A percentile compares a stretch with the other conserved stretches of the same genome.
Evolutionary conservation across 2,888 invertebrate species (phyloP).

Genomic region (Itoplectis maculator): DNA sequence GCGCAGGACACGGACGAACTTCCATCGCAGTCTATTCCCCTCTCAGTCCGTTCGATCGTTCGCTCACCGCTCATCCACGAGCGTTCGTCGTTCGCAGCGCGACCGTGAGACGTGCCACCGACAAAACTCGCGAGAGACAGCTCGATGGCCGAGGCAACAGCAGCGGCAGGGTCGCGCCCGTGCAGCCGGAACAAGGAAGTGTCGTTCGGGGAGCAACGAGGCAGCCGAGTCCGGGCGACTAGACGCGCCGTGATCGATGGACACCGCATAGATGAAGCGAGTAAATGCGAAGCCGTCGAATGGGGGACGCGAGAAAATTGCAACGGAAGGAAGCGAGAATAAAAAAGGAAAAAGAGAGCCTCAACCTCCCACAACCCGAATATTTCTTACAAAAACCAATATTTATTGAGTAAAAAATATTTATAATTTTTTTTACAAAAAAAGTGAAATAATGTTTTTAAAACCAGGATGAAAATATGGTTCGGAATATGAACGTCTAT

Average conservation of each 20-base stretch:
- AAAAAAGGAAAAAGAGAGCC: neutral
- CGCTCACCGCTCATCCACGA: neutral
- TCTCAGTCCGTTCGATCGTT: neutral
- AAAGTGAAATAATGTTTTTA: too few species aligned
- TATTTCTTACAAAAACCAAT: too few species aligned
- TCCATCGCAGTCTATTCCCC: conserved; percentile 10
- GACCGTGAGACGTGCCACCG: conserved; percentile 1
- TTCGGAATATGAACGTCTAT: too few species aligned
- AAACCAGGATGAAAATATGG: too few species aligned
- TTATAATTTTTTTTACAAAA: too few species aligned
- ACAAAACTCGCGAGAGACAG: conserved; percentile 9
- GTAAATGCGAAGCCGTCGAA: neutral
- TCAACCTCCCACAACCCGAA: neutral
- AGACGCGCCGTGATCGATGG: conserved; percentile 22
- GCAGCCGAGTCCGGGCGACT: conserved; percentile 4
- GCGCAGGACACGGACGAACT: neutral
- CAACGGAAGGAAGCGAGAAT: neutral
- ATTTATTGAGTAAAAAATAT: too few species aligned
- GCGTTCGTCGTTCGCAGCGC: neutral
- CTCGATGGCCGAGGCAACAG: conserved; percentile 13
- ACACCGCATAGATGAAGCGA: neutral
- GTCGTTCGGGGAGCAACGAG: neutral
- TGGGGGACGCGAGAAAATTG: conserved; percentile 3
- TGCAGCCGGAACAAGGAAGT: neutral
- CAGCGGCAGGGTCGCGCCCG: neutral